Conservation (phyloP, 1,140 invertebrate species). For the Macrobrachium rosenbergii region DNA sequence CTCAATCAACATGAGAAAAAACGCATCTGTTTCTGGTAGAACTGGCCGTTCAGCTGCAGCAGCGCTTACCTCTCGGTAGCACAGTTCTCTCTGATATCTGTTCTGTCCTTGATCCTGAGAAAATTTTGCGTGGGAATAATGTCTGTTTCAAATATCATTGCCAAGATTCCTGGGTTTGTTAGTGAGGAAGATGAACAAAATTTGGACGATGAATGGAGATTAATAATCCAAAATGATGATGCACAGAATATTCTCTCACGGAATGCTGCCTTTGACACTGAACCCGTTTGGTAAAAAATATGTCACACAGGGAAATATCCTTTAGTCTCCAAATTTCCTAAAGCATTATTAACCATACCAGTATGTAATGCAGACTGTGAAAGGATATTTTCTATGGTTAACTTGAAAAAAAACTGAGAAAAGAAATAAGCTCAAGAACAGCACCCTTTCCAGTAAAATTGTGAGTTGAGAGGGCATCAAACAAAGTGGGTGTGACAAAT, state of each 20-base stretch:
- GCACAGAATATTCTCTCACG: too few relatives aligned
- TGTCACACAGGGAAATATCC: conserved; percentile 15
- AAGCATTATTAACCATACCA: conserved; percentile 47
- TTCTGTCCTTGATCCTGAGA: conserved; percentile 29
- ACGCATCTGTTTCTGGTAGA: conserved; percentile 20
- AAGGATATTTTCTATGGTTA: conserved; percentile 48
- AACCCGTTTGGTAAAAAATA: background rate
- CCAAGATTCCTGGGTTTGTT: too few relatives aligned
- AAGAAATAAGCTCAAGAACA: conserved; percentile 25
- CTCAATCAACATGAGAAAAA: too few relatives aligned
- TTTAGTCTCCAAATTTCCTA: conserved; percentile 11
- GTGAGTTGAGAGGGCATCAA: conserved; percentile 37
- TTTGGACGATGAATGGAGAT: conserved; percentile 15
- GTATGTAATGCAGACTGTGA: conserved; percentile 44
- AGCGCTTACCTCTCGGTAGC: conserved; percentile 34
- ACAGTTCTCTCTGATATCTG: conserved; percentile 32
- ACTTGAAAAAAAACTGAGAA: too few relatives aligned
- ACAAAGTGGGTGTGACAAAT: too few relatives aligned
- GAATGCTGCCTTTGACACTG: conserved; percentile 19
- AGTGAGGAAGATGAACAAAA: conserved; percentile 18
- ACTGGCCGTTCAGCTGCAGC: too few relatives aligned
- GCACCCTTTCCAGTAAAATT: conserved; percentile 8
- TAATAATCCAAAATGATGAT: background rate
- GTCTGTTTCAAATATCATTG: conserved; percentile 22
- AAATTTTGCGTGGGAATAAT: conserved; percentile 26